Evolutionary conservation across 2,113 vertebrate species (phyloP), one percentile per base, ranked within the genome.

Genomic region (Hipposideros armiger): DNA sequence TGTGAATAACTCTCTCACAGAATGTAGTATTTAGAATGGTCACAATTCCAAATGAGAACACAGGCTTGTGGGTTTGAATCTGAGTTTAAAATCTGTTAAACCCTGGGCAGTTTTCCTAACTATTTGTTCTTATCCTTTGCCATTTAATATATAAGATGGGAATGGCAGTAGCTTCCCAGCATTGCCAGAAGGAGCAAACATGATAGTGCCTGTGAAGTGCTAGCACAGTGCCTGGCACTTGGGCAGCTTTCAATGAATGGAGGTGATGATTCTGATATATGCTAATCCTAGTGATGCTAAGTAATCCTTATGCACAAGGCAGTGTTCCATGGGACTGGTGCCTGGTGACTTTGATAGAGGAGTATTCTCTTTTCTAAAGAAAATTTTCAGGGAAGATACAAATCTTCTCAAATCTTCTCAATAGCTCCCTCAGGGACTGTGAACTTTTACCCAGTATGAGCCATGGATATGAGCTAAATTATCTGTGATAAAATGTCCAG

Each of bases 401-500:
- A 36, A 45, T 86, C 26, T 74, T 66, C 14, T 45, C n/a, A 78
- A 50, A n/a, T n/a, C n/a, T n/a, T n/a, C n/a, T n/a, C n/a, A n/a
- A 30, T 56, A 45, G 76, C 42, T 87, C 60, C 77, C 45, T 90
- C 26, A 30, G 54, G 11, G 20, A 78, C 91, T 67, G 42, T 82
- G 60, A 94, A 72, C 74, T 87, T 94, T 80, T 84, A n/a, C 19
- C 11, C 50, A 87, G 13, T 36, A 30, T 40, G 20, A 32, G 11
- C 36, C 22, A n/a, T 40, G 9, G 54, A 36, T 58, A 91, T 78
- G 76, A 88, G 10, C n/a, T 85, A 72, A 93, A 91, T 74, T 77
- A 89, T n/a, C 69, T 72, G 42, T 87, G 67, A 93, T 96, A 50
- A 97, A 94, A 83, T 60, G 3, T 67, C 62, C 74, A 84, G 58